Evolutionary conservation across 2,797 vertebrate species (phyloP).

Genomic region (Brotula barbata): DNA sequence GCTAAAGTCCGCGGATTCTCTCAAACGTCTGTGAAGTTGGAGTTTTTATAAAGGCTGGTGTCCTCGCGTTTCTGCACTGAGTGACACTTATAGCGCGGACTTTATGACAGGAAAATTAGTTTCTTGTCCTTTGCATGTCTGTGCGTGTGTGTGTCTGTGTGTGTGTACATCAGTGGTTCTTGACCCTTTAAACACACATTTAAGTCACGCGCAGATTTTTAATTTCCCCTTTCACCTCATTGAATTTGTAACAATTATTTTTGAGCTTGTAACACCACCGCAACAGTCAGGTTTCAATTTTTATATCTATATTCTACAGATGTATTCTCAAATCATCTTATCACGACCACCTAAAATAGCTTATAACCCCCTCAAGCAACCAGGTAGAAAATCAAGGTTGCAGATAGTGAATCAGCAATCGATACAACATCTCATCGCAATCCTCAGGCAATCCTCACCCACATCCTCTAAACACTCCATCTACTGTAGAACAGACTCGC

Average conservation of each 20-base stretch:
- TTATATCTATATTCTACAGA: constrained; percentile 8
- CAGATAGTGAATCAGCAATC: constrained; percentile 74
- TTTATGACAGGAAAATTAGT: constrained; percentile 26
- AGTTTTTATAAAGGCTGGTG: constrained; percentile 58
- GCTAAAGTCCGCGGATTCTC: constrained; percentile 64
- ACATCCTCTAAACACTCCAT: constrained; percentile 62
- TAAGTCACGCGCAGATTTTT: constrained; percentile 9
- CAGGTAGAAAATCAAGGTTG: constrained; percentile 62
- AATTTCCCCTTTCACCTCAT: constrained; percentile 2
- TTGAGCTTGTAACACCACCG: background rate
- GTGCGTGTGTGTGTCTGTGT: constrained; percentile 20
- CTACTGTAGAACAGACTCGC: constrained; percentile 54
- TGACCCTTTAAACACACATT: constrained; percentile 19
- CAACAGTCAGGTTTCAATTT: background rate
- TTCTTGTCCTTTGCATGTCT: constrained; percentile 31
- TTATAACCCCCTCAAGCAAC: constrained; percentile 52
- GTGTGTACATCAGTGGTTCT: constrained; percentile 19
- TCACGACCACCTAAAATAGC: constrained; percentile 51
- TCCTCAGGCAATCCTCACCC: constrained; percentile 69
- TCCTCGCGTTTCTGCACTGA: constrained; percentile 29
- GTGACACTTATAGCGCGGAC: constrained; percentile 6
- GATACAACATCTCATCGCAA: constrained; percentile 66
- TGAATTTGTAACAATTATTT: background rate
- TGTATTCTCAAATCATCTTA: constrained; percentile 6
- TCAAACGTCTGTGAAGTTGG: constrained; percentile 68